Percentiles rank a stretch among this genome's conserved stretches.
Evolutionary conservation across 2,797 vertebrate species (phyloP).

Genomic region (Microcaecilia unicolor): DNA sequence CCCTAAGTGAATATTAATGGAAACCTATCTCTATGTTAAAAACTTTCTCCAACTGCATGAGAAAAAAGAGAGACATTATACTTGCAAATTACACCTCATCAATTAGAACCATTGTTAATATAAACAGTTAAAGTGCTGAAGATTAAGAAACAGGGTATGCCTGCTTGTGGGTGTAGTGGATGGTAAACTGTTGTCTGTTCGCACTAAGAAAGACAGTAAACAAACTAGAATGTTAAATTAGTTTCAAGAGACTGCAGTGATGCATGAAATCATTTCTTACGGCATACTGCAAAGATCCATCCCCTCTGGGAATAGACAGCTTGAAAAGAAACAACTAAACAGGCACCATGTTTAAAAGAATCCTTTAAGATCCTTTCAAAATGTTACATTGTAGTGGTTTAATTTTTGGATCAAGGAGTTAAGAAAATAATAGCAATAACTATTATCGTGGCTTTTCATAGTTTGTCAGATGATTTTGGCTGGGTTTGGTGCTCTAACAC

Average conservation of each 20-base stretch:
- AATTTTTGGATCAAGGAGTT: too few relatives aligned
- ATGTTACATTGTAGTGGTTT: too few relatives aligned
- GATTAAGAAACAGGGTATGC: conserved; percentile 1
- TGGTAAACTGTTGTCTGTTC: conserved; percentile 24
- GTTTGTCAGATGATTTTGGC: too few relatives aligned
- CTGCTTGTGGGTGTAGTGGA: not conserved
- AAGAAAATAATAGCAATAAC: too few relatives aligned
- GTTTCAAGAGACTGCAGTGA: conserved; percentile 66
- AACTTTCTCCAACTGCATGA: too few relatives aligned
- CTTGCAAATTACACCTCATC: conserved; percentile 23
- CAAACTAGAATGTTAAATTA: conserved; percentile 58
- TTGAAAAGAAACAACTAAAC: conserved; percentile 44
- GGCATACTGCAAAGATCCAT: conserved; percentile 55
- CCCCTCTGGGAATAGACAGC: conserved; percentile 40
- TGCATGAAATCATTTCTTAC: conserved; percentile 76
- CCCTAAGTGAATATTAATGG: too few relatives aligned
- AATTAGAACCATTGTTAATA: conserved; percentile 33
- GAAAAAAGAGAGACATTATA: too few relatives aligned
- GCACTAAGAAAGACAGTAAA: conserved; percentile 36
- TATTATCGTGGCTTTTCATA: too few relatives aligned
- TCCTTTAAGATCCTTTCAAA: too few relatives aligned
- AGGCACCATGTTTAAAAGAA: conserved; percentile 7
- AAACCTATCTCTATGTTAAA: too few relatives aligned
- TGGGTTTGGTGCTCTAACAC: too few relatives aligned
- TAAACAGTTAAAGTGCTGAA: conserved; percentile 20